Base-by-base conservation (phyloP, 2,113 vertebrate genomes). In the Tichodroma muraria region DNA sequence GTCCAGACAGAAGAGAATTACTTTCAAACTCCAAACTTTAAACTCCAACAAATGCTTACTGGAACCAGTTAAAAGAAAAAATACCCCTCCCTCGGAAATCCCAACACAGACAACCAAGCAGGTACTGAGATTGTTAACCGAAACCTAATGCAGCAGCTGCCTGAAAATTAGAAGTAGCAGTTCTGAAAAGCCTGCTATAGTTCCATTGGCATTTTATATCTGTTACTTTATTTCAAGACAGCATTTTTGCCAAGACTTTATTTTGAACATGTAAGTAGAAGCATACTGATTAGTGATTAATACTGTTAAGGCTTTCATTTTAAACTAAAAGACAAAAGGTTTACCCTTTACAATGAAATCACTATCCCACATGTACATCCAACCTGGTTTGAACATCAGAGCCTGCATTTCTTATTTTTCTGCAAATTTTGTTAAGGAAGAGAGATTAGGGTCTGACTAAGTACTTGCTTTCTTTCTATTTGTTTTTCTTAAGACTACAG, bases 111-210 rank as follows among this genome's bases (percentile, higher is more conserved):
- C 38, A 47, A 95, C 91, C 75, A 92, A 96, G 78, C 50, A 95
- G 49, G 61, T 59, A 92, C 85, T 15, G 56, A 93, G 85, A 94
- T 92, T 8, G 42, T 96, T 97, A 97, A 96, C 89, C 79, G 92
- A 89, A 96, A 93, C 75, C 86, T 93, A 97, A 96, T 80, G 76
- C 81, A 95, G 91, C 95, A 97, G 95, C 96, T 97, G 95, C 64
- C 78, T 85, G 83, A 93, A 95, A 97, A 96, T 95, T 71, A 92
- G 63, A 96, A 93, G 81, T 65, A 80, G 81, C 21, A 44, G 81
- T 71, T 95, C 89, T 95, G 92, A 96, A 97, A 76, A 95, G 80
- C 60, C 63, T 89, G 63, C 65, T 93, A 94, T 49, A 68, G 78
- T 89, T 96, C 91, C 88, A 94, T 37, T 71, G 90, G 77, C 86